Evolutionary conservation across 2,888 invertebrate species (phyloP).

Genomic region (Ctenicera cuprea): DNA sequence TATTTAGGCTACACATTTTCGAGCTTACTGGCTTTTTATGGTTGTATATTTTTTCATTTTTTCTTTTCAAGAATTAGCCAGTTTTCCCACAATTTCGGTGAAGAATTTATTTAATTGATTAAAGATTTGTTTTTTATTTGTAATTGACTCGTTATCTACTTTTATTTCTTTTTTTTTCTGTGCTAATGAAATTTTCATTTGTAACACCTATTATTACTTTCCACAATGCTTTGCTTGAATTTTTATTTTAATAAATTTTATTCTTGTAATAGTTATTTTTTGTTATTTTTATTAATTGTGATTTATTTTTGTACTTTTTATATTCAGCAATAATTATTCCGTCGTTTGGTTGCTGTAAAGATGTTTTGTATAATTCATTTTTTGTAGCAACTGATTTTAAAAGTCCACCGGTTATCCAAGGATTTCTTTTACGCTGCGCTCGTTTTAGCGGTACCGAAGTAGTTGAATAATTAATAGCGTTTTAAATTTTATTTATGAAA

Average conservation of each 20-base stretch:
- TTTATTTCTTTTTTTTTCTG: neutral
- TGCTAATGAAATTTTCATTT: too few relatives aligned
- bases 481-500: neutral
- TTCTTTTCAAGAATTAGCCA: too few relatives aligned
- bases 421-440: neutral
- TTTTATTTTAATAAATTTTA: neutral
- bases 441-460: neutral
- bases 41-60: too few relatives aligned
- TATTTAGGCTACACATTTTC: too few relatives aligned
- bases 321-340: neutral
- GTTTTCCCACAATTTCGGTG: neutral
- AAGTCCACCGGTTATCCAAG: neutral
- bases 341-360: neutral
- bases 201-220: neutral
- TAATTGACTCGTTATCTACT: neutral
- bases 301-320: conserved; percentile 5
- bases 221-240: neutral
- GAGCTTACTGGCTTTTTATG: too few relatives aligned
- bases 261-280: neutral
- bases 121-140: neutral
- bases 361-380: neutral
- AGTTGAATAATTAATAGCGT: neutral
- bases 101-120: neutral
- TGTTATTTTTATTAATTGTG: neutral
- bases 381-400: neutral